These are phyloP conservation scores for Hoplodrina ambigua DNA, from an alignment of 2,888 invertebrate species.

Conservation along the genomic window DNA sequence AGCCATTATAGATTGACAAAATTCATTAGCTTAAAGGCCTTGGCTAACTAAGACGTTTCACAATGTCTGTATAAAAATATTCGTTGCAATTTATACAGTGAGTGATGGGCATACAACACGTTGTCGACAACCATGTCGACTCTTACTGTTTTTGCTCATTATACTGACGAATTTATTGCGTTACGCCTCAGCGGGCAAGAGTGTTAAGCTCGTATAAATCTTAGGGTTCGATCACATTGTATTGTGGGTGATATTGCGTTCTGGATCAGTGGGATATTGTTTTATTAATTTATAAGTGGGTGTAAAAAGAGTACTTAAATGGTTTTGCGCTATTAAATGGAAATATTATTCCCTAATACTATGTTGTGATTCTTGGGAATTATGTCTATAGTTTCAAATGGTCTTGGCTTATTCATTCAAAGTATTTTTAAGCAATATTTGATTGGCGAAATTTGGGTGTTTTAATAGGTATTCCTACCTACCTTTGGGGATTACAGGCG, in stretches of 20 bases:
- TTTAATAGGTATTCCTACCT: too few relatives aligned
- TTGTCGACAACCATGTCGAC: constrained; percentile 49
- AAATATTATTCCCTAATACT: constrained; percentile 4
- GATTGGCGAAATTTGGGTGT: too few relatives aligned
- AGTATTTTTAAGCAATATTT: too few relatives aligned
- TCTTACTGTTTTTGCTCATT: constrained; percentile 51
- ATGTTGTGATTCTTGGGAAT: too few relatives aligned
- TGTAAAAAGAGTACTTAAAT: too few relatives aligned
- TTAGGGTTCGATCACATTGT: constrained; percentile 36
- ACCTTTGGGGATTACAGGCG: too few relatives aligned
- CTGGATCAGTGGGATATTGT: constrained; percentile 36
- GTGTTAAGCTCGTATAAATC: constrained; percentile 38
- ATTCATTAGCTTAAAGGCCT: neutral
- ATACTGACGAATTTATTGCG: constrained; percentile 54
- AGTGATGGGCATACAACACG: constrained; percentile 38
- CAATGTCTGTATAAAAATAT: constrained; percentile 25
- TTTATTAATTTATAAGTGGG: too few relatives aligned
- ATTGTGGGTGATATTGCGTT: constrained; percentile 42
- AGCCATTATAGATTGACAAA: neutral
- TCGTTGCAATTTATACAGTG: constrained; percentile 35
- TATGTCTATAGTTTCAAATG: too few relatives aligned
- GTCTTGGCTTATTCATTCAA: too few relatives aligned
- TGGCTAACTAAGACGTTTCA: constrained; percentile 10
- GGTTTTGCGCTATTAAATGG: constrained; percentile 16
- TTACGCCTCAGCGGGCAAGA: constrained; percentile 37